phyloP scores from a whole-genome alignment of 2,888 invertebrate genomes.

The Eubasilissa splendida region DNA sequence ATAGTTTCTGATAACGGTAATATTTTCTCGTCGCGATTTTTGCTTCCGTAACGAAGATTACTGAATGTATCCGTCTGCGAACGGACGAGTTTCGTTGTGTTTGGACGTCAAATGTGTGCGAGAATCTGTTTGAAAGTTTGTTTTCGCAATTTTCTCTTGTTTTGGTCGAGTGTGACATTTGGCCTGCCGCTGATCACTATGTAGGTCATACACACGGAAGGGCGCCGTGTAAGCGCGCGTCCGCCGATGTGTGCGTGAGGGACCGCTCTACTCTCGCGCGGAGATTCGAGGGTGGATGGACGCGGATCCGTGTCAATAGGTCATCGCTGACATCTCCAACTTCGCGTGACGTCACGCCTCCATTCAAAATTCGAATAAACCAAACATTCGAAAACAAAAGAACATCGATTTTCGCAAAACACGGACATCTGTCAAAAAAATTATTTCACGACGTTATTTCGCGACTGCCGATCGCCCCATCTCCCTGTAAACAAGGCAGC shows the following conservation, averaged over 20 bases:
- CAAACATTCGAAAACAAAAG: background rate
- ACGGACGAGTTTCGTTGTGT: too few relatives aligned
- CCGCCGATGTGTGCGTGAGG: too few relatives aligned
- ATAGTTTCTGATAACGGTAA: background rate
- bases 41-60: too few relatives aligned
- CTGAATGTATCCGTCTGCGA: too few relatives aligned
- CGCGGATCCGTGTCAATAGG: constrained; percentile 6
- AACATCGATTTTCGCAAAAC: background rate
- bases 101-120: too few relatives aligned
- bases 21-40: too few relatives aligned
- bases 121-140: too few relatives aligned
- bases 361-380: background rate
- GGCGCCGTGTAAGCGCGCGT: background rate
- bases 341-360: constrained; percentile 5
- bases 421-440: constrained; percentile 8
- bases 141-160: too few relatives aligned
- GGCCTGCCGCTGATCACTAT: background rate
- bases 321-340: background rate
- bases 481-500: background rate
- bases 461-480: background rate
- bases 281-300: too few relatives aligned
- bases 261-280: too few relatives aligned
- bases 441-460: too few relatives aligned
- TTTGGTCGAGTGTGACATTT: too few relatives aligned
- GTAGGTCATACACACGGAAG: background rate